phyloP scores from a whole-genome alignment of 2,888 invertebrate genomes.

The Polyommatus iphigenia region DNA sequence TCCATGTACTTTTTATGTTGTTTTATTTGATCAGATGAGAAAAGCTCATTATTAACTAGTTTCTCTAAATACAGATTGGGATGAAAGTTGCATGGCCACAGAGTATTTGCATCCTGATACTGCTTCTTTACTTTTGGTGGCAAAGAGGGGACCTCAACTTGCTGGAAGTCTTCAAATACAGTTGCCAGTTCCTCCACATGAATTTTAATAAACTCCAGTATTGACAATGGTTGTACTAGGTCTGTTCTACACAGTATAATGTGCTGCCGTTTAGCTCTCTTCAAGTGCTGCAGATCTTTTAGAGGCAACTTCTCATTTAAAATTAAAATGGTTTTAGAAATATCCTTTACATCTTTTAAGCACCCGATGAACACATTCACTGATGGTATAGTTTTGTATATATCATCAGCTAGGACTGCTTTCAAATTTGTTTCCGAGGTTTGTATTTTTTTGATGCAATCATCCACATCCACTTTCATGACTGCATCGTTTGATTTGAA shows the following conservation, averaged over 20 bases:
- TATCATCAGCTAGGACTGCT: constrained; percentile 80
- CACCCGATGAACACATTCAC: constrained; percentile 81
- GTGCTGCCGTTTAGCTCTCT: constrained; percentile 83
- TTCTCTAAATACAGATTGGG: constrained; percentile 87
- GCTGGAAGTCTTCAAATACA: constrained; percentile 74
- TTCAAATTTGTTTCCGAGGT: constrained; percentile 54
- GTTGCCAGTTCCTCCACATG: constrained; percentile 72
- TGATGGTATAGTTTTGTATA: constrained; percentile 68
- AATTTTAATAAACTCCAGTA: constrained; percentile 63
- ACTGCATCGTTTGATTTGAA: background rate
- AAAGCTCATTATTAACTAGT: constrained; percentile 81
- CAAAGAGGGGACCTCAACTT: constrained; percentile 79
- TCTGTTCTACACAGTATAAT: constrained; percentile 77
- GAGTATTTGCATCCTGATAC: constrained; percentile 77
- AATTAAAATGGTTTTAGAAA: constrained; percentile 81
- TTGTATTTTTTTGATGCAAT: constrained; percentile 49
- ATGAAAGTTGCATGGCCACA: constrained; percentile 94
- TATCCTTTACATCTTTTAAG: constrained; percentile 81
- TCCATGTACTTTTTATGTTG: constrained; percentile 81
- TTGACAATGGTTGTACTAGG: constrained; percentile 43
- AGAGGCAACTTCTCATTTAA: constrained; percentile 82
- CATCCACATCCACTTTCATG: constrained; percentile 55
- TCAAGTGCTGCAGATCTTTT: constrained; percentile 84
- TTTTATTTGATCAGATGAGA: constrained; percentile 73
- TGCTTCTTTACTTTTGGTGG: constrained; percentile 85